These are phyloP conservation scores for Mesorhabditis spiculigera DNA, from an alignment of 2,888 invertebrate species.

Conservation along the genomic window DNA sequence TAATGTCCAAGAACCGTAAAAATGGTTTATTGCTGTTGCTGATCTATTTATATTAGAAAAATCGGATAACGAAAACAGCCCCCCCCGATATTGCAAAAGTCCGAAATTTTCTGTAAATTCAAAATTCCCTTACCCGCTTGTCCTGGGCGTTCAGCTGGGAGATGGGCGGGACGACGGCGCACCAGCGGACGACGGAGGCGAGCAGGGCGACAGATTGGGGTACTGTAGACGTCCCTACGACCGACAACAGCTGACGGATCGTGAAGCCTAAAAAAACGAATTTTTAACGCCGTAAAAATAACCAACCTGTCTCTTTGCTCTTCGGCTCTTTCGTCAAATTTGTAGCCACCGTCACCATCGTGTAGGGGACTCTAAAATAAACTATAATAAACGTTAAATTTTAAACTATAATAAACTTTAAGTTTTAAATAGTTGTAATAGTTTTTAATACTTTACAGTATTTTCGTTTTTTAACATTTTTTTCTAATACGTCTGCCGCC, in stretches of 20 bases:
- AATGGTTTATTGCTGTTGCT: no score
- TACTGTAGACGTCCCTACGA: background rate
- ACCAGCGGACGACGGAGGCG: background rate
- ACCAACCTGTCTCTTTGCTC: background rate
- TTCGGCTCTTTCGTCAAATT: background rate
- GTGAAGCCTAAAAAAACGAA: background rate
- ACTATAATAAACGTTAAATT: no score
- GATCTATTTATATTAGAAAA: no score
- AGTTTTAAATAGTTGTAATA: no score
- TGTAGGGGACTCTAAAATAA: background rate
- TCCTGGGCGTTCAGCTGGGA: constrained; percentile 1
- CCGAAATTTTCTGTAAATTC: no score
- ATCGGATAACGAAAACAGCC: no score
- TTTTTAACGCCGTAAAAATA: background rate
- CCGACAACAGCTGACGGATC: background rate
- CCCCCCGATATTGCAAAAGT: no score
- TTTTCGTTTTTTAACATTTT: no score
- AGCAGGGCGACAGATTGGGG: background rate
- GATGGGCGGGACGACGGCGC: constrained; percentile 2
- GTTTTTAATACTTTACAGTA: no score
- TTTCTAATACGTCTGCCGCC: no score
- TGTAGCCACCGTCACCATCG: background rate
- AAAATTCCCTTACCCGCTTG: background rate
- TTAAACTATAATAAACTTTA: no score
- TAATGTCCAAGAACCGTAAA: no score